A percentile compares a stretch with the other conserved stretches of the same genome.
Conservation (phyloP, 2,113 vertebrate genomes). For the Perca schrenkii region DNA sequence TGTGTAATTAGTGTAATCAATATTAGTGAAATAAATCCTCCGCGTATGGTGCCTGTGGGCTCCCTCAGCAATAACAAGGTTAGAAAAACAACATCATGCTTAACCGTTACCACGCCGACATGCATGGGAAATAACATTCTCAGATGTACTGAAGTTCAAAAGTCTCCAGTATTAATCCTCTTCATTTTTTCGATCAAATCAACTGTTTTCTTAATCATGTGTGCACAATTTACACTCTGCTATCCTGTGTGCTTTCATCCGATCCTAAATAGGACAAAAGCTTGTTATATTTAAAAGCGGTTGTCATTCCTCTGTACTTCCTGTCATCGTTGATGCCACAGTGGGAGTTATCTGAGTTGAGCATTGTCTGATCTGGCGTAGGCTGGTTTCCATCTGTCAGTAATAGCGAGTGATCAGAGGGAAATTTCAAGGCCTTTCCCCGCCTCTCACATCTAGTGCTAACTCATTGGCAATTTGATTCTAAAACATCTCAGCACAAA, state of each 20-base stretch:
- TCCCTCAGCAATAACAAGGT: slow-evolving; percentile 45
- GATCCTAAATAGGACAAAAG: slow-evolving; percentile 66
- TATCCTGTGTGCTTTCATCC: slow-evolving; percentile 49
- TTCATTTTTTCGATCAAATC: slow-evolving; percentile 44
- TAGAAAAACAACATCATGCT: slow-evolving; percentile 39
- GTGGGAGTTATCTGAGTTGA: slow-evolving; percentile 72
- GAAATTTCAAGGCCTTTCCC: slow-evolving; percentile 44
- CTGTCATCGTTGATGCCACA: slow-evolving; percentile 62
- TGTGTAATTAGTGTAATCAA: slow-evolving; percentile 71
- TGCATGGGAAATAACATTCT: slow-evolving; percentile 27
- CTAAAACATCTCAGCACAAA: slow-evolving; percentile 52
- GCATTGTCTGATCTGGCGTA: slow-evolving; percentile 70
- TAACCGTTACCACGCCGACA: slow-evolving; percentile 35
- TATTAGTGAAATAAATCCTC: slow-evolving; percentile 66
- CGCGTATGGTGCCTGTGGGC: slow-evolving; percentile 13
- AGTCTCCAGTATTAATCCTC: slow-evolving; percentile 20
- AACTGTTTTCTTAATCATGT: slow-evolving; percentile 38
- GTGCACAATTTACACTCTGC: slow-evolving; percentile 20
- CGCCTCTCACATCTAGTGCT: slow-evolving; percentile 32
- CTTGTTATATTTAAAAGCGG: slow-evolving; percentile 62
- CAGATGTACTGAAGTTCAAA: slow-evolving; percentile 22
- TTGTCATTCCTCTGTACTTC: slow-evolving; percentile 56
- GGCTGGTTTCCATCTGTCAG: slow-evolving; percentile 77
- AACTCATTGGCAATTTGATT: slow-evolving; percentile 58
- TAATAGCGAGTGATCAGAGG: slow-evolving; percentile 62